These are phyloP conservation scores for Grantiella picta DNA, from an alignment of 2,113 vertebrate genomes.

Conservation along the genomic window DNA sequence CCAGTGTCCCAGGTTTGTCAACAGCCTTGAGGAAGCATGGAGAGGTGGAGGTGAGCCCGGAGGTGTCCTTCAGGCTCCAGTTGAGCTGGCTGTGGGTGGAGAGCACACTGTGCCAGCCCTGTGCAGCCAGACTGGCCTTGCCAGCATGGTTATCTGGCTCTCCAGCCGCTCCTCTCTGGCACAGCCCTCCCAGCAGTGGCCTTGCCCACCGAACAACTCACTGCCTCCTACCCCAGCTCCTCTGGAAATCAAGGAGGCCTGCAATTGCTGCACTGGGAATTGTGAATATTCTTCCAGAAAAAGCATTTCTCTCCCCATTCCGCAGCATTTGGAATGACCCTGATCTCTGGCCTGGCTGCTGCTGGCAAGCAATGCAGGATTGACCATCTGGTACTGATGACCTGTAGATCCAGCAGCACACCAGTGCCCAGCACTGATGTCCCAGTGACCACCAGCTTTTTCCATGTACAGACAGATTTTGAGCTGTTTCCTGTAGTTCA, in stretches of 20 bases:
- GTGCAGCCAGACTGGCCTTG: not conserved
- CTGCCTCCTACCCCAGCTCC: not conserved
- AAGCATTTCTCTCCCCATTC: not conserved
- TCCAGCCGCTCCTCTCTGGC: not conserved
- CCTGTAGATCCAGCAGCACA: not conserved
- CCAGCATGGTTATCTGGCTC: fast-evolving
- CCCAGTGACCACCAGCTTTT: not conserved
- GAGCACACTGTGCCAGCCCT: not conserved
- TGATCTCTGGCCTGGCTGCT: not conserved
- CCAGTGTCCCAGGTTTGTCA: not conserved
- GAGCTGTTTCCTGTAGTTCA: not conserved
- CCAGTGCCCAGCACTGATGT: not conserved
- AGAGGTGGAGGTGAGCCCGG: not conserved
- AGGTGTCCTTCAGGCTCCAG: not conserved
- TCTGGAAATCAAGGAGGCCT: not conserved
- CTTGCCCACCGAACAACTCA: not conserved
- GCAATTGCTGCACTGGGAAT: not conserved
- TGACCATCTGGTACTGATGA: not conserved
- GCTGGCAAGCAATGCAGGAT: not conserved
- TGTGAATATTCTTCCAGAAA: not conserved
- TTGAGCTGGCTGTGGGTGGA: not conserved
- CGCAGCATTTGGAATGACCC: not conserved
- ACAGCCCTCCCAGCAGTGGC: not conserved
- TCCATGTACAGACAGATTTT: not conserved
- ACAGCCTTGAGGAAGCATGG: not conserved